Evolutionary conservation across 2,113 vertebrate species (phyloP), one percentile per base, ranked within the genome.

Genomic region (Otolemur garnettii): DNA sequence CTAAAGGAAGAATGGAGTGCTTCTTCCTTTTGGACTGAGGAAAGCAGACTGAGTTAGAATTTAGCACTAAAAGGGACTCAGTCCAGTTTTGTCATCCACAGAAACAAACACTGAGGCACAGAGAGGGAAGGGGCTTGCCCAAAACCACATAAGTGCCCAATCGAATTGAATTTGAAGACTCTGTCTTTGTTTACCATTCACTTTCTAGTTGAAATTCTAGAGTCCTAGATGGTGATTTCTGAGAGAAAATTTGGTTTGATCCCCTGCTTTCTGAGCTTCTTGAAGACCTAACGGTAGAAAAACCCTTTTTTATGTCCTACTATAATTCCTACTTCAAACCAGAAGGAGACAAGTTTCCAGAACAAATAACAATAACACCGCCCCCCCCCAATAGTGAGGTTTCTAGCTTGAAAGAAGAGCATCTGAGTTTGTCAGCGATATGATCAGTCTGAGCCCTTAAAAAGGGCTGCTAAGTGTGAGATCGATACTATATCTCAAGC

Each of bases 1-100:
- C 33, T 78, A 84, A 78, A 26, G 80, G 28, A 96, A 86, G 81
- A 91, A 87, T 57, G 78, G 11, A 89, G 45, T 66, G 50, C 79
- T 91, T 92, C 35, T 90, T 93, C 77, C 55, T 77, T 89, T 87
- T 35, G 7, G 69, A 80, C 64, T 64, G 72, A 96, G 26, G 57
- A 57, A 69, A 88, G 59, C 12, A 72, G 83, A 50, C 78, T 79
- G 93, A 53, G 59, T 77, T 88, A 83, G 72, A 95, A 86, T 81
- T 33, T 91, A 94, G 22, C 66, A 88, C 55, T n/a, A 88, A 50
- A 87, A 68, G 18, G 55, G 80, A 87, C 14, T 81, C 12, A 60
- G 74, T 93, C 24, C 18, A 80, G 77, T 72, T 93, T 38, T 33
- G 55, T 64, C 87, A 96, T 35, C 45, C 35, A 95, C 0, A 91